phyloP scores from a whole-genome alignment of 2,797 vertebrate genomes.

The Esox lucius region DNA sequence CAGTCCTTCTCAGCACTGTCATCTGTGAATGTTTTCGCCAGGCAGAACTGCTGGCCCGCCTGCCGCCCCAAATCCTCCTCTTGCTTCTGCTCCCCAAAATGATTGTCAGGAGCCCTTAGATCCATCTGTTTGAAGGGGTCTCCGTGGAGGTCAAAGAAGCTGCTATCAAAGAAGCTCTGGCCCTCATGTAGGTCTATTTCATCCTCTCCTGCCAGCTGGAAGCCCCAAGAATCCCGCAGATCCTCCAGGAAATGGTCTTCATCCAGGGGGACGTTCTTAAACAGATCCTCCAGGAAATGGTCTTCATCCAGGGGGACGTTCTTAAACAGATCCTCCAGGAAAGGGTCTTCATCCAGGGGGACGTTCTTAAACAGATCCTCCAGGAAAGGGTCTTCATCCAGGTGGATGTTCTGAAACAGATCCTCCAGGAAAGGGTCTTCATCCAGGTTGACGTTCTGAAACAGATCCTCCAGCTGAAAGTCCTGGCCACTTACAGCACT shows the following conservation, averaged over 20 bases:
- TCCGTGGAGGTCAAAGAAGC: slow-evolving; percentile 5
- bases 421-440: slow-evolving; percentile 34
- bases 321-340: slow-evolving; percentile 11
- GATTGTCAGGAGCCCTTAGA: background rate
- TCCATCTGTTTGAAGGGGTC: slow-evolving; percentile 22
- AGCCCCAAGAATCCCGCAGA: slow-evolving; percentile 41
- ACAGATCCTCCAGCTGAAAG: slow-evolving; percentile 23
- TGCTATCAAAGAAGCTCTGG: slow-evolving; percentile 22
- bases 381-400: slow-evolving; percentile 12
- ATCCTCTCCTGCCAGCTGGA: slow-evolving; percentile 29
- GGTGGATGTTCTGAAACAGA: slow-evolving; percentile 31
- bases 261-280: slow-evolving; percentile 17
- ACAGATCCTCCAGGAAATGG: slow-evolving; percentile 39
- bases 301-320: background rate
- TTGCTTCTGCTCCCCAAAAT: background rate
- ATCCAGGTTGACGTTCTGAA: background rate
- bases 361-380: slow-evolving; percentile 16
- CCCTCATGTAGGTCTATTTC: slow-evolving; percentile 10
- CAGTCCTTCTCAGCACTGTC: background rate
- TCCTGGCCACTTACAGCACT: background rate
- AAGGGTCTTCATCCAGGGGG: background rate
- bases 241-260: slow-evolving; percentile 29
- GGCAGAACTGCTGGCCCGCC: slow-evolving; percentile 40
- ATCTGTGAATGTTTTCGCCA: slow-evolving; percentile 1
- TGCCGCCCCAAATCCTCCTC: background rate